These are phyloP conservation scores for Rhopalosiphum nymphaeae DNA, from an alignment of 2,888 invertebrate genomes.

Conservation along the genomic window DNA sequence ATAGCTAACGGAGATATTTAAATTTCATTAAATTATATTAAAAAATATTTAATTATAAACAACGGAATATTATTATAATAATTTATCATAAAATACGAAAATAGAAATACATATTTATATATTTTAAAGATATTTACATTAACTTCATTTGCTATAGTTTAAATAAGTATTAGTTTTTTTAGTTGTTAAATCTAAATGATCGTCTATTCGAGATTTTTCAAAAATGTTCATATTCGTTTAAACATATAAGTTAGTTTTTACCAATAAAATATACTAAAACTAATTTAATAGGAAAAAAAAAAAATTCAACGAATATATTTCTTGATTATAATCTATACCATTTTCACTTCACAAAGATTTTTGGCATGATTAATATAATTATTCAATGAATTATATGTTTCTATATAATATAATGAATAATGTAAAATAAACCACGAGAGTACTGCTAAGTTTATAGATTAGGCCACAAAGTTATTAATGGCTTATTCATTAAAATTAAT, in stretches of 20 bases:
- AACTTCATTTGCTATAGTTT: not conserved
- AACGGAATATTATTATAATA: not conserved
- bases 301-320: not conserved
- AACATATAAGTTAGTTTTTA: not conserved
- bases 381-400: constrained; percentile 20
- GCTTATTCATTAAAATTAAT: constrained; percentile 31
- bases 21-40: not conserved
- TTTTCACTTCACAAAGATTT: not conserved
- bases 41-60: constrained; percentile 4
- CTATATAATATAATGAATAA: constrained; percentile 32
- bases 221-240: not conserved
- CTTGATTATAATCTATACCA: not conserved
- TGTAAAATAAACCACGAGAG: constrained; percentile 14
- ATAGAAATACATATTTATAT: not conserved
- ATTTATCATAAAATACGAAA: not conserved
- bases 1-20: not conserved
- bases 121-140: not conserved
- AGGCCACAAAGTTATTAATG: constrained; percentile 25
- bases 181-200: not conserved
- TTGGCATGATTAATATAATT: constrained; percentile 30
- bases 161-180: not conserved
- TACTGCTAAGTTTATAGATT: constrained; percentile 33
- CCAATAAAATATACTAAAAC: not conserved
- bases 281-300: not conserved
- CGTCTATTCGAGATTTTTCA: not conserved